A percentile compares a stretch with the other conserved stretches of the same genome.
Conservation (phyloP, 2,888 invertebrate genomes). For the Tipula confusa region DNA sequence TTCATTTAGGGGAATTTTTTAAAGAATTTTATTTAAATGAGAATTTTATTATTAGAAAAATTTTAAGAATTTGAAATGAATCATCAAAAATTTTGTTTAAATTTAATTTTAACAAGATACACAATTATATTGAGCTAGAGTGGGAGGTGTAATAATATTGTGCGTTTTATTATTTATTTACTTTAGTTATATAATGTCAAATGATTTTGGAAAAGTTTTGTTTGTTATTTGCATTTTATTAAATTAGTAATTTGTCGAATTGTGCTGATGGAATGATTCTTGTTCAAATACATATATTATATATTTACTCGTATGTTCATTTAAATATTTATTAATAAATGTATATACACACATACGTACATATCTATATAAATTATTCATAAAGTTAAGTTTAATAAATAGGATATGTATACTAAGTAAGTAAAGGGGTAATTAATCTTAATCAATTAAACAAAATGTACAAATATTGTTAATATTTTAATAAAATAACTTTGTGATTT, state of each 20-base stretch:
- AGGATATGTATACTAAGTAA: too few relatives aligned
- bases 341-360: background rate
- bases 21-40: background rate
- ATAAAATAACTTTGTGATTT: too few relatives aligned
- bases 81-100: background rate
- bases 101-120: conserved; percentile 20
- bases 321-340: too few relatives aligned
- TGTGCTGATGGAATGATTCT: background rate
- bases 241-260: conserved; percentile 20
- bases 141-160: background rate
- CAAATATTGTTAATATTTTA: too few relatives aligned
- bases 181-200: background rate
- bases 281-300: background rate
- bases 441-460: too few relatives aligned
- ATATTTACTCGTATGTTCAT: too few relatives aligned
- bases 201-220: background rate
- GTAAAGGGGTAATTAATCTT: too few relatives aligned
- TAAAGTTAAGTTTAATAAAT: too few relatives aligned
- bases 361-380: too few relatives aligned
- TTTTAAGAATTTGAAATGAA: conserved; percentile 3
- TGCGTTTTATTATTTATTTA: background rate
- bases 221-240: background rate
- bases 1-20: background rate
- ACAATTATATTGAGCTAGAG: background rate
- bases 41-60: conserved; percentile 12